phyloP scores from a whole-genome alignment of 2,888 invertebrate species.

The Scrobipalpa atriplicella region DNA sequence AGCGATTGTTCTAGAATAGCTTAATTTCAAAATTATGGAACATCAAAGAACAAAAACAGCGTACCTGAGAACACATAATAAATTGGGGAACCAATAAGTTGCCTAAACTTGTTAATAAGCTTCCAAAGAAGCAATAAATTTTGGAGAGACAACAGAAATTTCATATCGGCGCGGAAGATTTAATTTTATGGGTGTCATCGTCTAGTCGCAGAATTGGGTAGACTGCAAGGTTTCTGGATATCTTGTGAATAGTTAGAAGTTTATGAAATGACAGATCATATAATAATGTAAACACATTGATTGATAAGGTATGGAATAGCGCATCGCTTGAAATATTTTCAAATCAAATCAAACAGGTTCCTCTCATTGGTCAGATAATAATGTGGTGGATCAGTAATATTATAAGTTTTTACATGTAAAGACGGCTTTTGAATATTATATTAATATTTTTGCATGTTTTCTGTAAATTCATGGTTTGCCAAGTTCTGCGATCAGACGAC shows the following conservation, averaged over 20 bases:
- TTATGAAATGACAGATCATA: too few species aligned
- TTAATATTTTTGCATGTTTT: too few species aligned
- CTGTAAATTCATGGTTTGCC: neutral
- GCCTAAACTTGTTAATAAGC: slow-evolving; percentile 59
- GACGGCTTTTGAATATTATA: too few species aligned
- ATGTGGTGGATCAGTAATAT: too few species aligned
- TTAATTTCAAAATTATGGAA: neutral
- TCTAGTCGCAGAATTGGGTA: neutral
- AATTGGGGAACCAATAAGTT: slow-evolving; percentile 50
- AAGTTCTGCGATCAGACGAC: neutral
- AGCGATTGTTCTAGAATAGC: neutral
- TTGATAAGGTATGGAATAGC: too few species aligned
- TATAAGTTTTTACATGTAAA: too few species aligned
- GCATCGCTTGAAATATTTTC: too few species aligned
- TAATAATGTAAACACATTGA: too few species aligned
- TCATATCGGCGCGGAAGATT: slow-evolving; percentile 73
- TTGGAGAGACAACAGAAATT: slow-evolving; percentile 73
- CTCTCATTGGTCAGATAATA: too few species aligned
- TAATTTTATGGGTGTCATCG: slow-evolving; percentile 60
- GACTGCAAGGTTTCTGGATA: neutral
- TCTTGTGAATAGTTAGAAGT: too few species aligned
- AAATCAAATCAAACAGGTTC: too few species aligned
- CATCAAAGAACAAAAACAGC: slow-evolving; percentile 4
- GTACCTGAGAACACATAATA: slow-evolving; percentile 30
- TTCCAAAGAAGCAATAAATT: slow-evolving; percentile 65